Base-by-base conservation (phyloP, 2,113 vertebrate species). In the Chelonoidis abingdonii region DNA sequence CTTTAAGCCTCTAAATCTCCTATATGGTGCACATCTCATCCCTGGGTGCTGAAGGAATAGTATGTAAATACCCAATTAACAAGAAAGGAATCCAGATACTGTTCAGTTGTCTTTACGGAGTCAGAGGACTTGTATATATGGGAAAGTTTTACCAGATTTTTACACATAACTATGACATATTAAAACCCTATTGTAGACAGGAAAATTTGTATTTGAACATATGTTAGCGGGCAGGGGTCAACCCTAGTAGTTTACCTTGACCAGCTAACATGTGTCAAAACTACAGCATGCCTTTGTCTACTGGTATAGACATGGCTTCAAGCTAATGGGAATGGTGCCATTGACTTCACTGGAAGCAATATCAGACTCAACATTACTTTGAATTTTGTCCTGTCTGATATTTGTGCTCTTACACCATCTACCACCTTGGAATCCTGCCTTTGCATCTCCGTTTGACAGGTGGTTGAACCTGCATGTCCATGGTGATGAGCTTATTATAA, bases 381-480 rank as follows among this genome's bases (percentile, higher is more conserved):
- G 62, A 69, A 65, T 86, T 94, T 95, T 93, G 76, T 17, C 76
- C 79, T 65, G n/a, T 21, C 5, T 76, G 50, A 44, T 91, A 84
- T 1, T 91, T 91, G 81, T 62, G 44, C 44, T 92, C 38, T 3
- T 44, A 85, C 89, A 62, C 53, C 84, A 6, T 83, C 92, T 72
- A 92, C 21, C 81, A 90, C 10, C 72, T 86, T 83, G 53, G 92
- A 92, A 87, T 89, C 75, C 12, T 93, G 35, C 59, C 31, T 24
- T 94, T 53, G 54, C 50, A 47, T 29, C 47, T 47, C 50, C 50
- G 44, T 38, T 12, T 57, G n/a, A 65, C n/a, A 0, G 0, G 84
- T 90, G 25, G 65, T 91, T 54, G 54, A 83, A 35, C n/a, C 81
- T 0, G 3, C 35, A 92, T 93, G 29, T 62, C 41, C 41, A 54